A percentile compares a stretch with the other conserved stretches of the same genome.
Conservation (phyloP, 2,888 invertebrate species). For the Phanerotoma sp. region DNA sequence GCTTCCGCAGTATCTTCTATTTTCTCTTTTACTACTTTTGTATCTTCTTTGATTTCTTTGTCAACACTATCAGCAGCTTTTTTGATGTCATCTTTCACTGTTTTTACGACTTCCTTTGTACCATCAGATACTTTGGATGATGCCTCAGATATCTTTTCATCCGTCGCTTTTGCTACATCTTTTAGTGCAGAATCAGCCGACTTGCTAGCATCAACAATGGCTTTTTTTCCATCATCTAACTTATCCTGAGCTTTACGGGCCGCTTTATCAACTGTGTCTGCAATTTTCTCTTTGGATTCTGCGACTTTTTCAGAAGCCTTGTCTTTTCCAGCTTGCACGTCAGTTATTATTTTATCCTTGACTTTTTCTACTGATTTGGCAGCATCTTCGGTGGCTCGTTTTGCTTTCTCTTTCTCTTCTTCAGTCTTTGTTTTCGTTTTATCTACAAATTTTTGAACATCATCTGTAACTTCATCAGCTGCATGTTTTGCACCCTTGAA, state of each 20-base stretch:
- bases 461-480: constrained; percentile 38
- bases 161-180: constrained; percentile 52
- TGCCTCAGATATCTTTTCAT: too few species aligned
- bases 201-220: too few species aligned
- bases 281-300: constrained; percentile 26
- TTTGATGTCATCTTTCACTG: constrained; percentile 38
- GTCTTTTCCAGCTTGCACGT: too few species aligned
- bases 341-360: too few species aligned
- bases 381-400: too few species aligned
- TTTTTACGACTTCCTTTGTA: too few species aligned
- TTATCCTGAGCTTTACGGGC: constrained; percentile 15
- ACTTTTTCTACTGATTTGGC: too few species aligned
- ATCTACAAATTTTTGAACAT: constrained; percentile 36
- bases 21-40: constrained; percentile 24
- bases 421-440: constrained; percentile 34
- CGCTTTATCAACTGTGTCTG: constrained; percentile 11
- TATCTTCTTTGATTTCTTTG: too few species aligned
- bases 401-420: constrained; percentile 35
- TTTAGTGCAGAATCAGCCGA: too few species aligned
- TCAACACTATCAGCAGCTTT: constrained; percentile 25
- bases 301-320: constrained; percentile 22
- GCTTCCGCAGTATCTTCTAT: too few species aligned
- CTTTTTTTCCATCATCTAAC: constrained; percentile 8
- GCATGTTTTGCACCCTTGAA: constrained; percentile 40
- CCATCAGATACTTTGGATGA: too few species aligned